phyloP scores from a whole-genome alignment of 2,113 vertebrate genomes.

The Callipepla squamata region DNA sequence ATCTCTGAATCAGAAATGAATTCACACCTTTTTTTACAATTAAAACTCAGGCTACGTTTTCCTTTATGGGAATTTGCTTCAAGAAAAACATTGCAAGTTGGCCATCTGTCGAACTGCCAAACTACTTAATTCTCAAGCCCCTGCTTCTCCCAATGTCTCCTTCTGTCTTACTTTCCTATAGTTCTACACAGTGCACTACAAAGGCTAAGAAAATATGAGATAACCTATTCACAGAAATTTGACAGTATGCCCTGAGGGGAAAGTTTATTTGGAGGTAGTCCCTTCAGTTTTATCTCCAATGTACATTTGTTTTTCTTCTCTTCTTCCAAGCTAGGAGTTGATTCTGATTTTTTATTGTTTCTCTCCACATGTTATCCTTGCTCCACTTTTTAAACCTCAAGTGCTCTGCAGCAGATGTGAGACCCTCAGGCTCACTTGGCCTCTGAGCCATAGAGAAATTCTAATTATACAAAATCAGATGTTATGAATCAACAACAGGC shows the following conservation, averaged over 20 bases:
- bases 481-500: conserved; percentile 35
- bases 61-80: background rate
- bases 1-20: background rate
- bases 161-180: fast-evolving
- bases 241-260: background rate
- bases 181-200: background rate
- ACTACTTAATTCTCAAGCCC: background rate
- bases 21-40: background rate
- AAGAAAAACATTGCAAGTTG: background rate
- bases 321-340: background rate
- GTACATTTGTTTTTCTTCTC: background rate
- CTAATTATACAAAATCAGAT: conserved; percentile 46
- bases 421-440: conserved; percentile 33
- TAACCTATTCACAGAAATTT: background rate
- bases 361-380: background rate
- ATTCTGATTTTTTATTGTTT: background rate
- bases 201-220: background rate
- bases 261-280: background rate
- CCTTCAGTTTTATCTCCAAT: background rate
- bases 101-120: background rate
- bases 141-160: background rate
- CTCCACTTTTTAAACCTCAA: background rate
- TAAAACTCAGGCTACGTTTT: background rate
- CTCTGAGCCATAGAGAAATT: conserved; percentile 49
- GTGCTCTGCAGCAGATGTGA: conserved; percentile 25